Evolutionary conservation across 2,113 vertebrate genomes (phyloP), one percentile per base, ranked within the genome.

Genomic region (Lampris megalopsis): DNA sequence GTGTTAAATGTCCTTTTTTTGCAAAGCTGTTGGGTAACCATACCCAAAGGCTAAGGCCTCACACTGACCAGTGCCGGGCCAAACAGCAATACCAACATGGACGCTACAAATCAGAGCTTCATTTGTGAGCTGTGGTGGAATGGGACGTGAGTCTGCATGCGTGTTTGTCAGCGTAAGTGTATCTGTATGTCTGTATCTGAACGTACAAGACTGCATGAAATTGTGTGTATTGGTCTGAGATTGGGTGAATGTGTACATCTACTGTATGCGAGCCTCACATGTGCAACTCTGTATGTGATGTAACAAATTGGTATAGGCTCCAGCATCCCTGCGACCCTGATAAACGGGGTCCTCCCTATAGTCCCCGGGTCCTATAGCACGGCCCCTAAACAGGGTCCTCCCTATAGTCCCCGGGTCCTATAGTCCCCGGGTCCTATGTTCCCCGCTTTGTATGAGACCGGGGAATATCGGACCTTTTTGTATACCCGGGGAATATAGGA

Each of bases 11-110:
- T 9, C 38, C 59, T 13, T 42, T 73, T 81, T 81, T 87, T 81
- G 87, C 83, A 81, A 85, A 86, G 85, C 86, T 63, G 41, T 69
- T 63, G 73, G 84, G 91, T 82, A 92, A 90, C 88, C 57, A 43
- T 82, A 91, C 77, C 91, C 89, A 68, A 11, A 75, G 63, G 74
- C 71, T 77, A 83, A 80, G 85, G 77, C 82, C 86, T 86, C 80
- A 45, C 59, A 37, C 35, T 3, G 77, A 79, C 86, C 86, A 87
- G 75, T 24, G 24, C 88, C 85, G 82, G 80, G 81, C 42, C 59
- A 58, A 24, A 24, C 24, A 24, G 24, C 24, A 24, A 24, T 24
- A 24, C 24, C 82, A 79, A 63, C 84, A 87, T 79, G 62, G 78
- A 71, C 38, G 71, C 75, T 59, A 69, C 74, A 85, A 88, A 89